These are phyloP conservation scores for Plusia festucae DNA, from an alignment of 2,888 invertebrate genomes.

Conservation along the genomic window DNA sequence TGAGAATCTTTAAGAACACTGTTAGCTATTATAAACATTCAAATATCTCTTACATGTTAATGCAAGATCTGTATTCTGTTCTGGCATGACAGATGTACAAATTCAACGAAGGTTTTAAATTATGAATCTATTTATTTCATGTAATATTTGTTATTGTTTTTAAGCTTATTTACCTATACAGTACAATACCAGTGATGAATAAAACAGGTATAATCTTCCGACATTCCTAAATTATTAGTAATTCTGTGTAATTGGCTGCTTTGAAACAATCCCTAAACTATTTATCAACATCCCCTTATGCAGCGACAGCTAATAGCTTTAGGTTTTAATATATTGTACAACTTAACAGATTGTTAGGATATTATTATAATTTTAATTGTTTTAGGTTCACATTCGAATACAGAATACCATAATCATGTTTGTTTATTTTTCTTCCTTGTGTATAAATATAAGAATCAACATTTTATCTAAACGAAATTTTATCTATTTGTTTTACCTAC, in stretches of 20 bases:
- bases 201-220: neutral
- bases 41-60: conserved; percentile 37
- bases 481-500: no score
- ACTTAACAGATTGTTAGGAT: conserved; percentile 35
- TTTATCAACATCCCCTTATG: conserved; percentile 1
- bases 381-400: conserved; percentile 45
- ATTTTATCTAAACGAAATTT: no score
- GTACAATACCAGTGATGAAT: conserved; percentile 2
- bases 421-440: conserved; percentile 33
- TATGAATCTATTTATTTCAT: conserved; percentile 30
- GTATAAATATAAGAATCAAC: neutral
- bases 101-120: conserved; percentile 67
- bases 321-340: conserved; percentile 22
- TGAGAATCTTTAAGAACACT: conserved; percentile 55
- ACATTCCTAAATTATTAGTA: conserved; percentile 5
- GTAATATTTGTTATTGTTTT: conserved; percentile 23
- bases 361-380: conserved; percentile 36
- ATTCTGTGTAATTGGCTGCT: conserved; percentile 1
- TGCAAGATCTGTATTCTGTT: conserved; percentile 74
- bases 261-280: neutral
- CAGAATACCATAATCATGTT: conserved; percentile 45
- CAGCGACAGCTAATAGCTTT: conserved; percentile 31
- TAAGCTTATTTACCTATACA: neutral
- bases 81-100: conserved; percentile 80
- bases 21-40: conserved; percentile 47